Percentiles rank a stretch among this genome's conserved stretches.
These are phyloP conservation scores for Parnassius apollo DNA, from an alignment of 2,888 invertebrate genomes.

Conservation along the genomic window DNA sequence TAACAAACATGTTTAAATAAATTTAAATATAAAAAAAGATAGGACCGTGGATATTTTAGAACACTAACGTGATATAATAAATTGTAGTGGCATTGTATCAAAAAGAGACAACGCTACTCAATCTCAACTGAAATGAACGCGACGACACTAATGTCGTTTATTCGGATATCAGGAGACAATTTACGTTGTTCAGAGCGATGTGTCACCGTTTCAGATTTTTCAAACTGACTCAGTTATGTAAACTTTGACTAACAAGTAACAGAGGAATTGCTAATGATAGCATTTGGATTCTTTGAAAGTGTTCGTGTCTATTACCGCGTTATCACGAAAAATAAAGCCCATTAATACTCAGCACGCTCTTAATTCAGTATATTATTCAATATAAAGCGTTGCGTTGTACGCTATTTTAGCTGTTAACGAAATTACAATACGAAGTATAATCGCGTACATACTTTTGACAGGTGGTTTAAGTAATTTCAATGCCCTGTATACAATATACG, in stretches of 20 bases:
- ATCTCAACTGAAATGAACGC: slow-evolving; percentile 5
- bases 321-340: slow-evolving; percentile 48
- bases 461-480: slow-evolving; percentile 23
- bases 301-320: slow-evolving; percentile 50
- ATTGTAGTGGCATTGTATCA: background rate
- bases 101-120: slow-evolving; percentile 4
- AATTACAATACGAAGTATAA: background rate
- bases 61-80: too few relatives aligned
- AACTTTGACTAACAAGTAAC: slow-evolving; percentile 55
- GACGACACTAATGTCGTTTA: slow-evolving; percentile 13
- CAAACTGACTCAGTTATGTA: slow-evolving; percentile 61
- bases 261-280: slow-evolving; percentile 57
- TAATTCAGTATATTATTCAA: slow-evolving; percentile 1
- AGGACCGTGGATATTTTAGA: too few relatives aligned
- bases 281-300: slow-evolving; percentile 49
- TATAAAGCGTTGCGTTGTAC: slow-evolving; percentile 9
- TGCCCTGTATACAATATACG: slow-evolving; percentile 25
- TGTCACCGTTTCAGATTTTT: slow-evolving; percentile 55
- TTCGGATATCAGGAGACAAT: slow-evolving; percentile 27
- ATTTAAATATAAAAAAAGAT: too few relatives aligned
- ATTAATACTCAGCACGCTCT: slow-evolving; percentile 43
- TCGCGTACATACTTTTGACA: slow-evolving; percentile 21
- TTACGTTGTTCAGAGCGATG: slow-evolving; percentile 40
- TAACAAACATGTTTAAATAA: too few relatives aligned
- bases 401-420: slow-evolving; percentile 28